Percentiles rank a stretch among this genome's conserved stretches.
These are phyloP conservation scores for Magallana gigas DNA, from an alignment of 1,140 invertebrate genomes.

Conservation along the genomic window DNA sequence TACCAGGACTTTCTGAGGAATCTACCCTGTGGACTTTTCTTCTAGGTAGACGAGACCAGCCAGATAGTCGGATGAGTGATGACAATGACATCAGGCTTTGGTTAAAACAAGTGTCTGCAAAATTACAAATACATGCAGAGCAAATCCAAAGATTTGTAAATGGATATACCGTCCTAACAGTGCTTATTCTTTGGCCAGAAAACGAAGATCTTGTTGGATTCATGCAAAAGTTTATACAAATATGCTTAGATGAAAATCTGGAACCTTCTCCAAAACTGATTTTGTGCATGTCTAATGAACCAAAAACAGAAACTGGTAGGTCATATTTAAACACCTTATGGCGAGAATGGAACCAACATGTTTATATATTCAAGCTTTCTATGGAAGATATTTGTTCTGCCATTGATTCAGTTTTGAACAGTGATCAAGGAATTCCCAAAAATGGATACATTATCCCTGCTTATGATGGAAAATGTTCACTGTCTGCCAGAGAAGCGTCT, in stretches of 20 bases:
- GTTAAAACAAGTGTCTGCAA: constrained; percentile 51
- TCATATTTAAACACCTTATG: constrained; percentile 14
- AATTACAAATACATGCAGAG: constrained; percentile 51
- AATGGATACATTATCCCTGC: constrained; percentile 44
- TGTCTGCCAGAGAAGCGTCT: constrained; percentile 57
- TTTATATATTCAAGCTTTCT: constrained; percentile 39
- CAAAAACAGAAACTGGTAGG: constrained; percentile 11
- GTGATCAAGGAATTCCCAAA: neutral
- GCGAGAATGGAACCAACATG: constrained; percentile 36
- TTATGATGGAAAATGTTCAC: constrained; percentile 41
- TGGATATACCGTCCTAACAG: constrained; percentile 59
- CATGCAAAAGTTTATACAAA: constrained; percentile 56
- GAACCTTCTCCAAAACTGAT: constrained; percentile 51
- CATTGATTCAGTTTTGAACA: neutral
- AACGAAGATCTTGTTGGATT: constrained; percentile 45
- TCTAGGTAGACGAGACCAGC: constrained; percentile 58
- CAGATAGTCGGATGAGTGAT: constrained; percentile 48
- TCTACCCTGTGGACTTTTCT: constrained; percentile 65
- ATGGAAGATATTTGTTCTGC: constrained; percentile 17
- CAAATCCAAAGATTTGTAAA: constrained; percentile 56
- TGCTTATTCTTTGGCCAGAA: constrained; percentile 61
- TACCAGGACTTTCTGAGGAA: constrained; percentile 55
- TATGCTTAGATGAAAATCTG: constrained; percentile 42
- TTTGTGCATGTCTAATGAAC: constrained; percentile 43
- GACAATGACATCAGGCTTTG: constrained; percentile 47